phyloP scores from a whole-genome alignment of 2,888 invertebrate genomes.

The Antitype chi region DNA sequence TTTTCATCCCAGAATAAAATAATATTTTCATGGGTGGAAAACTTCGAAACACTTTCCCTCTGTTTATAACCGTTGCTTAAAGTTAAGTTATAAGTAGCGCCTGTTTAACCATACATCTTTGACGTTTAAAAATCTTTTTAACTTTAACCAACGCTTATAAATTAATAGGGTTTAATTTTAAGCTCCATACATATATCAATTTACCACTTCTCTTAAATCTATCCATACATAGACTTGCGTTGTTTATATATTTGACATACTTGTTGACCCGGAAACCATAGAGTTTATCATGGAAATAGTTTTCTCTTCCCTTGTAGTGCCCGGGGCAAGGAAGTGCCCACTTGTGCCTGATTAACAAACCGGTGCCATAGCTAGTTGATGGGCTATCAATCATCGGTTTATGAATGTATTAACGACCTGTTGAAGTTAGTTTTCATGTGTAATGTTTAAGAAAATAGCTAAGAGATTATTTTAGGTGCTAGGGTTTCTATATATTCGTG shows the following conservation, averaged over 20 bases:
- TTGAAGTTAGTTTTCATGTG: conserved; percentile 5
- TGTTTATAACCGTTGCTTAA: not conserved
- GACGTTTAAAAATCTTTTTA: not conserved
- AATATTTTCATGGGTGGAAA: not conserved
- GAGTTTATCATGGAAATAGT: conserved; percentile 30
- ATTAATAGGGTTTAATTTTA: not conserved
- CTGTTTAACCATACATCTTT: not conserved
- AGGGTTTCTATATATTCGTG: not conserved
- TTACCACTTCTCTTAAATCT: not conserved
- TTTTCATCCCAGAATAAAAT: not conserved
- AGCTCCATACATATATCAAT: not conserved
- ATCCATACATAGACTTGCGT: not conserved
- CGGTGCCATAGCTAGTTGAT: conserved; percentile 37
- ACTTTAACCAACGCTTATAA: not conserved
- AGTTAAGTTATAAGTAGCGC: not conserved
- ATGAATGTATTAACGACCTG: conserved; percentile 32
- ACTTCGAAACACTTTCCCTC: not conserved
- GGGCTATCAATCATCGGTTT: conserved; percentile 43
- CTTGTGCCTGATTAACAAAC: conserved; percentile 46
- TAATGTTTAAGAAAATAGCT: too few species aligned
- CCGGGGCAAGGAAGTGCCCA: conserved; percentile 39
- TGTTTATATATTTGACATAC: conserved; percentile 27
- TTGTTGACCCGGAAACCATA: conserved; percentile 36
- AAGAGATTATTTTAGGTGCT: too few species aligned
- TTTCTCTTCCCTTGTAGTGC: conserved; percentile 43